Evolutionary conservation across 1,140 invertebrate species (phyloP).

Genomic region (Musca domestica): DNA sequence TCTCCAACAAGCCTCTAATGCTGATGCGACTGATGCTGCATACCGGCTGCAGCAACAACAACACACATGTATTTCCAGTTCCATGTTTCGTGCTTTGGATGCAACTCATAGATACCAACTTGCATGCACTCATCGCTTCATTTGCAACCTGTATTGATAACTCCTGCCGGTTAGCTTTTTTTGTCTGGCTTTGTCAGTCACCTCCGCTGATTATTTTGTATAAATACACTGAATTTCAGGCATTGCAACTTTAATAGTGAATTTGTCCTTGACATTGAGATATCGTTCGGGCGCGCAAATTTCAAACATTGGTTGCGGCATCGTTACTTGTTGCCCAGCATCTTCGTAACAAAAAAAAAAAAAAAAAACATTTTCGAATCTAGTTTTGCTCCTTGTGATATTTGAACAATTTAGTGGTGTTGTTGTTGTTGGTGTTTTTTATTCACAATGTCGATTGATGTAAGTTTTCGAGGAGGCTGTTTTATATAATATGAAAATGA

Average conservation of each 20-base stretch:
- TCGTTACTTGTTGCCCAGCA: background rate
- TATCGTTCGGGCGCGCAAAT: background rate
- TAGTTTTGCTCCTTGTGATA: background rate
- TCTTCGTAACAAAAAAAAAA: background rate
- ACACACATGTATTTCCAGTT: too few species aligned
- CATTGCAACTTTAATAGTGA: constrained; percentile 13
- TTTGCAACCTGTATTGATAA: background rate
- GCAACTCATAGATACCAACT: too few species aligned
- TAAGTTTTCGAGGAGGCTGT: background rate
- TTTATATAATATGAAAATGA: background rate
- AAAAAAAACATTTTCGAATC: background rate
- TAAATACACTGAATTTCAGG: constrained; percentile 9
- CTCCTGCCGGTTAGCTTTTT: background rate
- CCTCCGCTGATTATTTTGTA: background rate
- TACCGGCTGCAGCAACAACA: background rate
- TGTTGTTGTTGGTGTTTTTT: background rate
- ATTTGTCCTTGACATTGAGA: constrained; percentile 21
- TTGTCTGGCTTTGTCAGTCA: background rate
- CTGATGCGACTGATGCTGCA: too few species aligned
- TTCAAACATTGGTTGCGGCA: too few species aligned
- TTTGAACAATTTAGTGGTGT: too few species aligned
- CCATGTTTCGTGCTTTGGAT: too few species aligned
- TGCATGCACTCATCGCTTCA: too few species aligned
- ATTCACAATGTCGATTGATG: constrained; percentile 10
- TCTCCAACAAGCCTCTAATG: too few species aligned